Evolutionary conservation across 2,888 invertebrate genomes (phyloP), one percentile per base, ranked within the genome.

Genomic region (Parelbella ahira): DNA sequence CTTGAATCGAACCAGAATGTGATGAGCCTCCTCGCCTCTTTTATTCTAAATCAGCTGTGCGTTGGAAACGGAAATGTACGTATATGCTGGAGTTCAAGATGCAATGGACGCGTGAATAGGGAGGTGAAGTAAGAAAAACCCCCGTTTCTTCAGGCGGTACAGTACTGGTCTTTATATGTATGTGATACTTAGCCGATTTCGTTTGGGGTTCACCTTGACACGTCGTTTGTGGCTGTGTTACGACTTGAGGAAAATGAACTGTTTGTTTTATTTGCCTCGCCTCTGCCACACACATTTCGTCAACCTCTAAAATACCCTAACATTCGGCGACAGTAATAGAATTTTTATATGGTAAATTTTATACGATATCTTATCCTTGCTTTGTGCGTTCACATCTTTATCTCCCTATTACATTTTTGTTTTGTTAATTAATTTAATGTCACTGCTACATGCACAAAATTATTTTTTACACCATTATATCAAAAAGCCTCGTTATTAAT

Each of bases 81-180:
- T 34, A 37, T 47, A 30, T 54, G 37, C 49, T 51, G 53, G 49
- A 56, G 75, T 55, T 64, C 79, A 54, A 46, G 37, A 37, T 62
- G 58, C 36, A 49, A 21, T 79, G 74, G 83, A 65, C 71, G 60
- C 63, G 66, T 72, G 72, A 62, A 71, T 63, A 58, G 77, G 78
- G 81, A 65, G 72, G 63, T 49, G 62, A 73, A 66, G 65, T 67
- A 73, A 76, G 73, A 68, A 72, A 69, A 70, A n/a, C 70, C 76
- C 82, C 78, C 64, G 66, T 83, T 79, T 64, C 83, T 82, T 66
- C 63, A 69, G 82, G 79, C 80, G 60, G 64, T 71, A 66, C 65
- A 55, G 58, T 58, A 53, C 56, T 50, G 53, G 13, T 55, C 60
- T 66, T 61, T 75, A 64, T 78, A 68, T 69, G 71, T 79, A 67